Percentiles rank a stretch among this genome's conserved stretches.
Evolutionary conservation across 2,113 vertebrate species (phyloP).

Genomic region (Sciurus niger): DNA sequence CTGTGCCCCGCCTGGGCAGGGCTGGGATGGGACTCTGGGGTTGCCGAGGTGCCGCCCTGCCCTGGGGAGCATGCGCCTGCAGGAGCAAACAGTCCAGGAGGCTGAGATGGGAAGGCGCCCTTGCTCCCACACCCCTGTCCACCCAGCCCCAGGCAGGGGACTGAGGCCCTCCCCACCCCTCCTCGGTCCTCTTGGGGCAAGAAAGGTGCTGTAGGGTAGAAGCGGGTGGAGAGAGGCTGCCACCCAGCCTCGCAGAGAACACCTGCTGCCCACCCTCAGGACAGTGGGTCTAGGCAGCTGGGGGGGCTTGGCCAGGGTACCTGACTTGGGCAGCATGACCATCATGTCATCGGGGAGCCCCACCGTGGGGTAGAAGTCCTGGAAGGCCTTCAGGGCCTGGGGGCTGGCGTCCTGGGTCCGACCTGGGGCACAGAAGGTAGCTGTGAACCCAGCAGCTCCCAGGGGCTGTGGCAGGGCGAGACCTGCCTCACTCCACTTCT

Average conservation of each 20-base stretch:
- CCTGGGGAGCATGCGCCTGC: background rate
- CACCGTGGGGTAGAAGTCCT: conserved; percentile 53
- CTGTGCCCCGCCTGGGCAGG: background rate
- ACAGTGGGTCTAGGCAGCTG: fast-evolving
- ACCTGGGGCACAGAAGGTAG: conserved; percentile 13
- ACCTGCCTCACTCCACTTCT: background rate
- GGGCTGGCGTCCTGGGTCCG: conserved; percentile 1
- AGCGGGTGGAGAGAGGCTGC: too few species aligned
- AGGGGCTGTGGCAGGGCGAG: background rate
- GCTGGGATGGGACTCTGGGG: fast-evolving
- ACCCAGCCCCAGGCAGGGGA: background rate
- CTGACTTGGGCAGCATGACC: conserved; percentile 60
- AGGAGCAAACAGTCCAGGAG: fast-evolving
- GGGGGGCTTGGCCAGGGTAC: background rate
- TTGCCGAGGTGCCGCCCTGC: background rate
- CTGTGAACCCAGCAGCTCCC: background rate
- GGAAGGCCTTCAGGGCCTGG: conserved; percentile 57
- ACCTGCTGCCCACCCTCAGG: fast-evolving
- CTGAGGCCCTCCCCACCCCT: background rate
- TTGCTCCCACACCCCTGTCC: too few species aligned
- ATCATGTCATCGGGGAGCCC: background rate
- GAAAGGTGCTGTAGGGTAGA: too few species aligned
- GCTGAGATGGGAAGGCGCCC: fast-evolving
- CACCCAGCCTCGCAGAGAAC: too few species aligned
- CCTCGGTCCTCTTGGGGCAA: fast-evolving